A percentile compares a stretch with the other conserved stretches of the same genome.
These are phyloP conservation scores for Tokudaia tokunoshimensis DNA, from an alignment of 2,797 vertebrate genomes.

Conservation along the genomic window DNA sequence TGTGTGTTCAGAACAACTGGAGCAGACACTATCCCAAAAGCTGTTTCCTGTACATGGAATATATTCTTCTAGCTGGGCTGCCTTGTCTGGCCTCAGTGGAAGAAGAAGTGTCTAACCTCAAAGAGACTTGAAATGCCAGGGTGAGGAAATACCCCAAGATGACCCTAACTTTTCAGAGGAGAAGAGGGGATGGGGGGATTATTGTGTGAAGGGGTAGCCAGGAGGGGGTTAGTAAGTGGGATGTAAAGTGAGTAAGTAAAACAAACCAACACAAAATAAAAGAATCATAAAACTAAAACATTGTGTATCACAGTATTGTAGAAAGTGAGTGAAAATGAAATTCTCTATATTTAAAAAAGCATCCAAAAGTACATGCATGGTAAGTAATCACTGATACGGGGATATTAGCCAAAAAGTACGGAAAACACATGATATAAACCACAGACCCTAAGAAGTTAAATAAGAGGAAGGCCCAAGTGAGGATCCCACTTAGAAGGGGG, in stretches of 20 bases:
- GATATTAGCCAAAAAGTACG: not conserved
- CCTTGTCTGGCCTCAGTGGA: not conserved
- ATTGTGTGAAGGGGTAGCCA: not conserved
- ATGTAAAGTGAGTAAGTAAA: not conserved
- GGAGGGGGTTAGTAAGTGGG: not conserved
- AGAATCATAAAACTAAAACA: not conserved
- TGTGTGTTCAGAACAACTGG: not conserved
- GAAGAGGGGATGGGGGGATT: not conserved
- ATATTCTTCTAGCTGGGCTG: not conserved
- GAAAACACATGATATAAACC: not conserved
- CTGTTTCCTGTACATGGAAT: not conserved
- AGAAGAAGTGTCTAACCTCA: not conserved
- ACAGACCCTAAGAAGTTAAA: not conserved
- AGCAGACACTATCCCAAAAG: not conserved
- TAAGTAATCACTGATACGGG: not conserved
- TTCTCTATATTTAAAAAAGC: not conserved
- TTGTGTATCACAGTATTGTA: not conserved
- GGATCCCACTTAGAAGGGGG: not conserved
- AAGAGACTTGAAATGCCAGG: not conserved
- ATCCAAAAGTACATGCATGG: not conserved
- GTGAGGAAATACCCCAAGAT: not conserved
- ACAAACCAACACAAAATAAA: not conserved
- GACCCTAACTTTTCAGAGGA: not conserved
- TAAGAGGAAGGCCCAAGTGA: not conserved
- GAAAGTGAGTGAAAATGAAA: constrained; percentile 1